These are phyloP conservation scores for Phocoena phocoena DNA, from an alignment of 2,113 vertebrate genomes.

Conservation along the genomic window DNA sequence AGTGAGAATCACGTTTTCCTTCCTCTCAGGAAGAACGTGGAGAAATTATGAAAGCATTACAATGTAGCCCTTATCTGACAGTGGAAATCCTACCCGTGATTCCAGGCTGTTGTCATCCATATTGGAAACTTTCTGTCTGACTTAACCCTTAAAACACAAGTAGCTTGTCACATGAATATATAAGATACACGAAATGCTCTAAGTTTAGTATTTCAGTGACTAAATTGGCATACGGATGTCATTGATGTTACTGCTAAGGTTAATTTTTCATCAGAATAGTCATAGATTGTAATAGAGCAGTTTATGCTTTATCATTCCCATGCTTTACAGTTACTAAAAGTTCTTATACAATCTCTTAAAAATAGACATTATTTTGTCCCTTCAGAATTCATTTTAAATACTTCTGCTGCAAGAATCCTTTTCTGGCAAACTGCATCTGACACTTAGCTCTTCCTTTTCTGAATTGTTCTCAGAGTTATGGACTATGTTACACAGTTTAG, in stretches of 20 bases:
- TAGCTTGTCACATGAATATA: neutral
- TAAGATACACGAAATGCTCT: neutral
- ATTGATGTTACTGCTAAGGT: neutral
- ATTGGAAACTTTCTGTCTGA: constrained; percentile 3
- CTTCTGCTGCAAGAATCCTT: neutral
- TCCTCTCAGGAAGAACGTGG: constrained; percentile 34
- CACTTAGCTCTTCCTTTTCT: constrained; percentile 14
- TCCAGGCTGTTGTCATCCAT: neutral
- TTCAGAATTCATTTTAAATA: neutral
- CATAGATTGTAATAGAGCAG: neutral
- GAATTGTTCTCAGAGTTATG: neutral
- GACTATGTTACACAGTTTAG: neutral
- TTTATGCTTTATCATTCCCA: neutral
- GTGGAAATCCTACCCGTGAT: constrained; percentile 34
- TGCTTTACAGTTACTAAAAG: neutral
- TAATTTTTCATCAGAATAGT: neutral
- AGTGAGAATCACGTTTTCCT: constrained; percentile 16
- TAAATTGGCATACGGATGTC: neutral
- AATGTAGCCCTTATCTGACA: constrained; percentile 36
- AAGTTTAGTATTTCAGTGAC: neutral
- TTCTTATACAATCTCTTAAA: neutral
- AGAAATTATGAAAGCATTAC: constrained; percentile 46
- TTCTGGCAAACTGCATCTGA: neutral
- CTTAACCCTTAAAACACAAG: neutral
- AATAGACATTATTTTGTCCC: neutral